A percentile compares a stretch with the other conserved stretches of the same genome.
Evolutionary conservation across 1,140 invertebrate genomes (phyloP).

Genomic region (Saxidomus purpurata): DNA sequence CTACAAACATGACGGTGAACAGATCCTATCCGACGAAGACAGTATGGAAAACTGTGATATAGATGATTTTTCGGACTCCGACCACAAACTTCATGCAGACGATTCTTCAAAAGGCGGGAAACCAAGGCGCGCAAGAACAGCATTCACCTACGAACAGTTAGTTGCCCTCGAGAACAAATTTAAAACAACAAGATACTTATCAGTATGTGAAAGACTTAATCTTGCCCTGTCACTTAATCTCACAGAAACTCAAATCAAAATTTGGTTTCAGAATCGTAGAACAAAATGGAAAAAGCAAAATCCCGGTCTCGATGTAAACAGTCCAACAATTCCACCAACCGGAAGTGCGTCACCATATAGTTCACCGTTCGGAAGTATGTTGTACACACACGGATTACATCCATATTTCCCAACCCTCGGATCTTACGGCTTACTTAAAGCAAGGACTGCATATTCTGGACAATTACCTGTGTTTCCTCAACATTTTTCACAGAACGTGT

Average conservation of each 20-base stretch:
- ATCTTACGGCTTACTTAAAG: constrained; percentile 40
- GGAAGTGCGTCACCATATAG: constrained; percentile 44
- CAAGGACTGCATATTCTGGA: constrained; percentile 28
- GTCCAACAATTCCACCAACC: constrained; percentile 89
- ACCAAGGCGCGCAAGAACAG: constrained; percentile 96
- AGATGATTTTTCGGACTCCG: constrained; percentile 45
- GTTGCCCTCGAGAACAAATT: constrained; percentile 99
- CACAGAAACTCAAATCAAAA: constrained; percentile 95
- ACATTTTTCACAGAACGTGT: constrained; percentile 64
- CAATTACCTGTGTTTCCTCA: constrained; percentile 59
- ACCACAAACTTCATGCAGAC: constrained; percentile 37
- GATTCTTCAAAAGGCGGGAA: constrained; percentile 87
- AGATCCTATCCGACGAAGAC: constrained; percentile 43
- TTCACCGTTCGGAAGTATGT: constrained; percentile 52
- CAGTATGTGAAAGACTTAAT: constrained; percentile 98
- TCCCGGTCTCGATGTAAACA: constrained; percentile 98
- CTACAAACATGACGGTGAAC: constrained; percentile 22
- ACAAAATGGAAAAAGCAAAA: constrained; percentile 99
- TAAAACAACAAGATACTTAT: constrained; percentile 98
- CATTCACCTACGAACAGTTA: constrained; percentile 99
- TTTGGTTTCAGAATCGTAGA: constrained; percentile 91
- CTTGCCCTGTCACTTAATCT: constrained; percentile 96
- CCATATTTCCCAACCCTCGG: constrained; percentile 63
- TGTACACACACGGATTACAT: constrained; percentile 58
- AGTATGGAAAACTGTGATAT: constrained; percentile 48